Percentiles rank a stretch among this genome's conserved stretches.
These are phyloP conservation scores for Aphidoletes aphidimyza DNA, from an alignment of 2,888 invertebrate genomes.

Conservation along the genomic window DNA sequence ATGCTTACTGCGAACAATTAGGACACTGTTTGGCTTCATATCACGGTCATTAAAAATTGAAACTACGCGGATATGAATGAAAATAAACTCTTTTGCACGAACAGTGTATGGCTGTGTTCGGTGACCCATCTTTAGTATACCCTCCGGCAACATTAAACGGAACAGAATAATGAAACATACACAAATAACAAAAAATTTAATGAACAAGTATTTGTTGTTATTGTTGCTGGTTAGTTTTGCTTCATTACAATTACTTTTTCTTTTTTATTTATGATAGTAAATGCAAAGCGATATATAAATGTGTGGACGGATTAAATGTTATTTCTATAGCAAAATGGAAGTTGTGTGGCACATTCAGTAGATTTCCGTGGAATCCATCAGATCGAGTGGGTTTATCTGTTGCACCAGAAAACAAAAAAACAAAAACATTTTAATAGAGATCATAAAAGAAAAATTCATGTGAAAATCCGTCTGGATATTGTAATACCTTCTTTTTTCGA, in stretches of 20 bases:
- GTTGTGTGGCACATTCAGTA: background rate
- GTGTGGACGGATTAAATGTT: background rate
- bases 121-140: constrained; percentile 39
- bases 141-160: background rate
- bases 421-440: background rate
- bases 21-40: background rate
- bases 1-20: background rate
- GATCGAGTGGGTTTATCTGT: constrained; percentile 26
- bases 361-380: constrained; percentile 46
- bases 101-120: background rate
- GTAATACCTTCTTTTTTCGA: constrained; percentile 8
- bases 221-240: too few relatives aligned
- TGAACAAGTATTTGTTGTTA: too few relatives aligned
- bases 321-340: background rate
- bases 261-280: too few relatives aligned
- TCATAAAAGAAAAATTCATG: background rate
- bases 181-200: too few relatives aligned
- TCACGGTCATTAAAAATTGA: background rate
- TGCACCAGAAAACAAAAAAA: background rate
- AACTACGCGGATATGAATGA: background rate
- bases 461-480: background rate
- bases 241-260: too few relatives aligned
- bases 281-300: background rate
- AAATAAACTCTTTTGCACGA: background rate
- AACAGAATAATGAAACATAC: background rate